Base-by-base conservation (phyloP, 1,140 invertebrate species). In the Drosophila ambigua region DNA sequence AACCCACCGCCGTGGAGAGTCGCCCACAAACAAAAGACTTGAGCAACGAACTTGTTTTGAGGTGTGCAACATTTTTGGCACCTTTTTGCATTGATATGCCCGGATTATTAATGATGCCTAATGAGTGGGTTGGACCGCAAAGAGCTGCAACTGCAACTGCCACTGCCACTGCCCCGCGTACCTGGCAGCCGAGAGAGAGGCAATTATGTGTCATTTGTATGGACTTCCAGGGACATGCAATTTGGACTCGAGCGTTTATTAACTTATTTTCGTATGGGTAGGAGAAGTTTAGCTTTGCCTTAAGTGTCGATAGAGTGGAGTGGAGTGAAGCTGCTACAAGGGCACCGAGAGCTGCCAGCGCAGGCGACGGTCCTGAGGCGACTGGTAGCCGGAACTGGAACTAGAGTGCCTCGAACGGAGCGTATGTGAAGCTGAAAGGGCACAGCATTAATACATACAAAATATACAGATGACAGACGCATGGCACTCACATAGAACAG, bases 161-260 rank as follows among this genome's bases (percentile, higher is more conserved):
- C 61, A 52, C 11, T 13, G 35, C 35, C 35, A 39, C 11, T 39
- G 35, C 35, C 35, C 35, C 31, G 9, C 31, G 28, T 31, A 31
- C 62, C 63, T 60, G 44, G 53, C 49, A 64, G 57, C 58, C 58
- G 35, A 39, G 66, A 68, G 39, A 64, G 61, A 35, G 75, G 64
- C 65, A 87, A 88, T 87, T 87, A 87, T 67, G 72, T 79, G 79
- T 73, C 83, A 87, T 87, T 87, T 87, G 72, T 88, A 77, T 72
- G 66, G 35, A 50, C 48, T 44, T 35, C 68, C 49, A 62, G 53
- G 60, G 55, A 80, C 71, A 68, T 78, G 35, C 69, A 82, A 85
- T 82, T 76, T 82, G 35, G 68, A 69, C 65, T 71, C 49, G 69
- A 72, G 72, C 83, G 77, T 87, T 87, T 87, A 87, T 87, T 87